A percentile compares a stretch with the other conserved stretches of the same genome.
Conservation (phyloP, 2,797 vertebrate species). For the Paguma larvata region DNA sequence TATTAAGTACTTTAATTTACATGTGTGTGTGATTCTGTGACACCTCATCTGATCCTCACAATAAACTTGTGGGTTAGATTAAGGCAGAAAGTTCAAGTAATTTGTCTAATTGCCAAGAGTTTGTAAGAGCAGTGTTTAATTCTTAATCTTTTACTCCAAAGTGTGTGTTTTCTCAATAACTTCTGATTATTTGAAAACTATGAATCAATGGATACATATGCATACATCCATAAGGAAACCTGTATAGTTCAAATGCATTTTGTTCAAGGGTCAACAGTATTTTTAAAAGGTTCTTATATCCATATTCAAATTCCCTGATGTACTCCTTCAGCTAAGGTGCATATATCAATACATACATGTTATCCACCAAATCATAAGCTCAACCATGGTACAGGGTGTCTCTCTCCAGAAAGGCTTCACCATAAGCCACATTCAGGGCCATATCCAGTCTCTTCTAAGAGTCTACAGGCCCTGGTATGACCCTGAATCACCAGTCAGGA, state of each 20-base stretch:
- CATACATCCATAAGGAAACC: neutral
- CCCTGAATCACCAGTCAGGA: neutral
- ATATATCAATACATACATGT: neutral
- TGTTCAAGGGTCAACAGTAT: neutral
- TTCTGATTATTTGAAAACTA: neutral
- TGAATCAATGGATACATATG: neutral
- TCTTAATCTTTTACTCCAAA: neutral
- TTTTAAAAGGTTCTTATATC: neutral
- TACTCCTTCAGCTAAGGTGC: neutral
- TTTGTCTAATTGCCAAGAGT: neutral
- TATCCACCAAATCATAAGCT: neutral
- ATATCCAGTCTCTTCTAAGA: neutral
- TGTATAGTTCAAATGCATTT: neutral
- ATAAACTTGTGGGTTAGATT: neutral
- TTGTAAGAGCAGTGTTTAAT: neutral
- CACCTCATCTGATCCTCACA: neutral
- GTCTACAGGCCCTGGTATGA: neutral
- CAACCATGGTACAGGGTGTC: fast-evolving
- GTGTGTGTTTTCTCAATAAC: neutral
- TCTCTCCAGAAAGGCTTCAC: neutral
- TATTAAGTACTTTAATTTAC: neutral
- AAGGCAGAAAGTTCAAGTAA: neutral
- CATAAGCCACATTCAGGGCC: fast-evolving
- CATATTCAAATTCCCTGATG: neutral
- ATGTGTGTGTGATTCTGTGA: neutral